Base-by-base conservation (phyloP, 2,888 invertebrate genomes). In the Erebia palarica region DNA sequence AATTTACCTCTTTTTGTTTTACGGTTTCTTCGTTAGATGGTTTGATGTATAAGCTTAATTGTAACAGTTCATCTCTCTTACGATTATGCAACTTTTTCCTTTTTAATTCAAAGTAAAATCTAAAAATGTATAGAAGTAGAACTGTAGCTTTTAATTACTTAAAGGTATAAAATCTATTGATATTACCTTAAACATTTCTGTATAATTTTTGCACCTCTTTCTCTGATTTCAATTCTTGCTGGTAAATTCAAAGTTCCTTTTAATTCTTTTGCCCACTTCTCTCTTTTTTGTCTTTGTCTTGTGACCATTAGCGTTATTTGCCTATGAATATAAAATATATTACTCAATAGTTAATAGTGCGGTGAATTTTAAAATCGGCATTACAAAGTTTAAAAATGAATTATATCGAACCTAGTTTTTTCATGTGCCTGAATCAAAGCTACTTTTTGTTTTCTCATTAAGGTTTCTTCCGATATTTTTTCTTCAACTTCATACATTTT, bases 401-500 rank as follows among this genome's bases (percentile, higher is more conserved):
- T 44, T 11, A 42, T 49, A 49, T 60, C 60, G 16, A 74, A 89
- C 91, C 91, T 85, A 13, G 83, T 77, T 74, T 80, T 86, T 75
- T 90, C 91, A 61, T 90, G 89, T 47, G 90, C 84, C 73, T 86
- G 82, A 79, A 91, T 89, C 8, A 90, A 66, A 61, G 80, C 73
- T 2, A 84, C 61, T 75, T 83, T 74, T 72, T 75, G 75, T 49
- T 75, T 83, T 14, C 75, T 81, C 72, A 78, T 75, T 18, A 83
- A 73, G 14, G 79, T 75, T 78, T 84, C 85, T 77, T 84, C 83
- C 13, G 87, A 80, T 44, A 86, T 61, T 70, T 79, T 77, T 47
- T 81, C 71, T 71, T 80, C 72, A 16, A 80, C 68, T 65, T 79
- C 76, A 59, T 79, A 78, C 10, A 73, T 63, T 42, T 58, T 67